Evolutionary conservation across 1,140 invertebrate species (phyloP), one percentile per base, ranked within the genome.

Genomic region (Bombus confusus): DNA sequence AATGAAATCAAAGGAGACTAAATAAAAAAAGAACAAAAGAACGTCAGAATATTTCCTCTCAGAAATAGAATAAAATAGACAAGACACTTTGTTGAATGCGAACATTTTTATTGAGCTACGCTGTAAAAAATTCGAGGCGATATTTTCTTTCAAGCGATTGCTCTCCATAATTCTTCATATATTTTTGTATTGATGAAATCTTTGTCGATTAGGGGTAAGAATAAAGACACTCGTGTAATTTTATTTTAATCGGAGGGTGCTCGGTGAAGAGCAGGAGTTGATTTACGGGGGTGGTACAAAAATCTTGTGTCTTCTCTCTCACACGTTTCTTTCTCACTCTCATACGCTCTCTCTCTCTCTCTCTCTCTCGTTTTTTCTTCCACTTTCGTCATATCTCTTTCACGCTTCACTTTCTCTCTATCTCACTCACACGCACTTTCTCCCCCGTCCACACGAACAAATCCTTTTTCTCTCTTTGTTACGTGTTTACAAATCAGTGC

Each of bases 401-500:
- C 41, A 10, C 43, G 3, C 28, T 37, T 47, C 10, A n/a, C 34
- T 39, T 34, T 68, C n/a, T 62, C 25, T 37, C 39, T 8, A 8
- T 64, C 22, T 43, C 22, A 22, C 25, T 47, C 66, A 10, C 43
- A 31, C 39, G 47, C 31, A 6, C 43, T 57, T 28, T 68, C 57
- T 39, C 39, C 34, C 52, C 64, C 31, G 34, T 4, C 39, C 37
- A 82, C 83, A 73, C 79, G 47, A 84, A 87, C 80, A 80, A 88
- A 85, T 85, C 18, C 10, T 71, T 22, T 37, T 68, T 37, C 34
- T 68, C 18, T 37, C 10, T 83, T 88, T 92, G 88, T 91, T 90
- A 92, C 85, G n/a, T 66, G 93, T 93, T 93, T 94, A 94, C 93
- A 94, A 94, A 94, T 93, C 92, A 93, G 92, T 94, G 93, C 93